Evolutionary conservation across 2,888 invertebrate species (phyloP).

Genomic region (Tanypteryx hageni): DNA sequence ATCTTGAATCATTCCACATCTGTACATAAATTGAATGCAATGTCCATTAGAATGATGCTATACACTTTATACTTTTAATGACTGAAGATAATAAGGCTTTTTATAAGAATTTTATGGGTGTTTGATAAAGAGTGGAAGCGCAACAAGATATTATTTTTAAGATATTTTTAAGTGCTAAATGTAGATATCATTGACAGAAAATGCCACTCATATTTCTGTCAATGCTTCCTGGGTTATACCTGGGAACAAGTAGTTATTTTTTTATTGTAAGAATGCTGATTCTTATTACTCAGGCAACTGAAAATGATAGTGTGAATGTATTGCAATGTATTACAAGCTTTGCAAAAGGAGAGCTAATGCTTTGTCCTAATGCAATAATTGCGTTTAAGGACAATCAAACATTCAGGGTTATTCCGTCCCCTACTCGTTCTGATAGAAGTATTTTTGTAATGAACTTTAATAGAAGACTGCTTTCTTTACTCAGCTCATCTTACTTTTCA

Average conservation of each 20-base stretch:
- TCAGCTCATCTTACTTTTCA: neutral
- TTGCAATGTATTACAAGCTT: constrained; percentile 25
- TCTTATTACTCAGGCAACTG: constrained; percentile 58
- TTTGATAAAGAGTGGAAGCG: constrained; percentile 28
- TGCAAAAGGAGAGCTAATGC: constrained; percentile 56
- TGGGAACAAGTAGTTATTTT: constrained; percentile 8
- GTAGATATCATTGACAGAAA: constrained; percentile 21
- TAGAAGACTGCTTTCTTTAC: constrained; percentile 25
- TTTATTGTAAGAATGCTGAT: constrained; percentile 9
- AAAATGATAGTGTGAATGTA: constrained; percentile 24
- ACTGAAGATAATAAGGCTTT: neutral
- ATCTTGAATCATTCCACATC: constrained; percentile 11
- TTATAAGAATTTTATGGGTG: constrained; percentile 41
- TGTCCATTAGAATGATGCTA: neutral
- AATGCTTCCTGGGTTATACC: neutral
- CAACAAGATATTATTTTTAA: constrained; percentile 39
- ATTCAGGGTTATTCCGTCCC: neutral
- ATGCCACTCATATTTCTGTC: neutral
- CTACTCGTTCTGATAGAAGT: neutral
- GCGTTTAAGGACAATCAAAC: constrained; percentile 39
- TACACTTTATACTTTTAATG: neutral
- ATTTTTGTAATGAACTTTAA: neutral
- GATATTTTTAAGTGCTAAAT: constrained; percentile 46
- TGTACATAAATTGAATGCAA: neutral
- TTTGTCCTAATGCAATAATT: constrained; percentile 55